Evolutionary conservation across 2,113 vertebrate genomes (phyloP), one percentile per base, ranked within the genome.

Genomic region (Aphyosemion australe): DNA sequence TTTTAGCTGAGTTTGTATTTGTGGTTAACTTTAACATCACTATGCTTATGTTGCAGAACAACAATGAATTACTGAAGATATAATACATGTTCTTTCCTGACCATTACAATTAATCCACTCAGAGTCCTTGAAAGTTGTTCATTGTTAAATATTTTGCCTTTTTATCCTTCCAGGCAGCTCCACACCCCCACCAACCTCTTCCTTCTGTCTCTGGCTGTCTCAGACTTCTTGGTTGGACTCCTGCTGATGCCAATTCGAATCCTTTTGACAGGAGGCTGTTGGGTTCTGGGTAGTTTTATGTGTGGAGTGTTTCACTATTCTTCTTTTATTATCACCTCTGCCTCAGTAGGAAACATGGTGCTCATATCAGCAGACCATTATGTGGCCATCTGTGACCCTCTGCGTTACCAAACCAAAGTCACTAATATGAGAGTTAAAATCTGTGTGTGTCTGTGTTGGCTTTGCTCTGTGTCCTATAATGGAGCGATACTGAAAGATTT

Each of bases 341-440:
- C 67, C 19, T 76, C 78, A 20, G 58, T 75, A 20, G 72, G 67
- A 68, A 84, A 62, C 60, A 84, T 88, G 79, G 75, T 88, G 6
- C 65, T 88, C 20, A 81, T 88, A 55, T 84, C 86, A 8, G 9
- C 63, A 8, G 86, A 88, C 56, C 75, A 82, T 11, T 88, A 85
- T 8, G 9, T 86, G 0, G 82, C 85, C 12, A 76, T 87, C 6
- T 84, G 85, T 63, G 62, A 84, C 41, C 79, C 85, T 34, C 14
- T 87, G 45, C 39, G 2, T 18, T 87, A 87, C 19, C 4, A 39
- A 14, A 71, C 32, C n/a, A 76, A 32, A 62, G 53, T 84, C 46
- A 85, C 74, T 11, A 32, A 53, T 0, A 65, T 6, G 12, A 64
- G 70, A 63, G 67, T 61, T 41, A 39, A 32, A 8, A 18, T 6